phyloP scores from a whole-genome alignment of 2,113 vertebrate species.

The Anolis sagrei region DNA sequence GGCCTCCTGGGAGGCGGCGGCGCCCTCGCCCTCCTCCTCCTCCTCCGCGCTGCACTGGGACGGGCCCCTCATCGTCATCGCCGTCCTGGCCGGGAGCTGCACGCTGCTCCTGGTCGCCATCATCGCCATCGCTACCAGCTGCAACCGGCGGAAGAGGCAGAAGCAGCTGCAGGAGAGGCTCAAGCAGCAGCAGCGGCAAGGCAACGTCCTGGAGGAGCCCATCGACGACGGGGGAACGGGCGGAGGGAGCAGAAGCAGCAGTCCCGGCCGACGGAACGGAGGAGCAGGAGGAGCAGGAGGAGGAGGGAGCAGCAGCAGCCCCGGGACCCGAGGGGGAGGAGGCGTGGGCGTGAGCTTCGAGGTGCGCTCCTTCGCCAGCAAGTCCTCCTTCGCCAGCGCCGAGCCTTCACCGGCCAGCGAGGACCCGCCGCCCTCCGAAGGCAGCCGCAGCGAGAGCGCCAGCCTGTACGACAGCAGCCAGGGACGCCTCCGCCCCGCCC shows the following conservation, averaged over 20 bases:
- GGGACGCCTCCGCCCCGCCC: constrained; percentile 82
- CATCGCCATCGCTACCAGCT: constrained; percentile 93
- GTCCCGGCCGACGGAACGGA: constrained; percentile 62
- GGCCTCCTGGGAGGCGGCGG: constrained; percentile 67
- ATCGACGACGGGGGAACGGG: constrained; percentile 38
- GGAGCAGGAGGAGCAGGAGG: too few relatives aligned
- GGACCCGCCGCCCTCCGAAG: constrained; percentile 75
- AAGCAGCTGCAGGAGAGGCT: constrained; percentile 79
- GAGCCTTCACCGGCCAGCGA: constrained; percentile 77
- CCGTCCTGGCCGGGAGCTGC: constrained; percentile 91
- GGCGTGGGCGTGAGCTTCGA: constrained; percentile 86
- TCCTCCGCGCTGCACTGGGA: constrained; percentile 89
- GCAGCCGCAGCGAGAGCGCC: constrained; percentile 74
- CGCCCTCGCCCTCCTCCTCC: too few relatives aligned
- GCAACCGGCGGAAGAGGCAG: constrained; percentile 87
- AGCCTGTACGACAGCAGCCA: constrained; percentile 86
- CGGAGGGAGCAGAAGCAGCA: constrained; percentile 79
- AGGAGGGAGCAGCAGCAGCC: not conserved
- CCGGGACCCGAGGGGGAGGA: not conserved
- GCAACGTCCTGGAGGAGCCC: constrained; percentile 51
- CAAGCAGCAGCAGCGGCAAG: constrained; percentile 81
- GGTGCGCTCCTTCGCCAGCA: constrained; percentile 85
- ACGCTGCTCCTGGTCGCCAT: constrained; percentile 92
- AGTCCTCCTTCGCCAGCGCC: constrained; percentile 79
- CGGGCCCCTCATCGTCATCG: constrained; percentile 90